Base-by-base conservation (phyloP, 2,888 invertebrate species). In the Alloscopus bannaensis region DNA sequence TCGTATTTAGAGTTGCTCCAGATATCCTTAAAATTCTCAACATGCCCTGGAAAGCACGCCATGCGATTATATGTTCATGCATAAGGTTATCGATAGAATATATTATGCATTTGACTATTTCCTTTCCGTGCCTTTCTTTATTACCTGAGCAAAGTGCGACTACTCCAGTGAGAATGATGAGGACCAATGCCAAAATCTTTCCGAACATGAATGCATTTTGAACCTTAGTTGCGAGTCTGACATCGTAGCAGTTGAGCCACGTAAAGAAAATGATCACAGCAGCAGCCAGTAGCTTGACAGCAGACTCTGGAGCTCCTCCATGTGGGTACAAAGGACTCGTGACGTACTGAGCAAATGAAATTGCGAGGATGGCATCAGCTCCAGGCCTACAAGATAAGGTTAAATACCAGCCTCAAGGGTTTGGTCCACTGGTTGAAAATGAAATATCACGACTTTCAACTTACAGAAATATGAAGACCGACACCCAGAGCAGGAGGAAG, bases 171-270 rank as follows among this genome's bases (percentile, higher is more conserved):
- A 94, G 86, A 76, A 98, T 95, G 80, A 98, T 95, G 82, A 95
- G 89, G 36, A 94, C 90, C 31, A 98, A 89, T 8, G 97, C 96
- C 0, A 93, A 91, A 78, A 97, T 91, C 90, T 98, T 98, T 3
- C 95, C 94, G 87, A 96, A 94, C 93, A 97, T 97, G 87, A 97
- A 97, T 20, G 95, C 90, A 89, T 96, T 96, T 88, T 98, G 97
- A 87, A 97, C 91, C 88, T 92, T 92, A 0, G 96, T 94, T 1
- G 97, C 97, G 85, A 94, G 91, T 87, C 92, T 93, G 52, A 98
- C 95, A 87, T 95, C 94, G 87, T 93, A 94, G 64, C 95, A 95
- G 88, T 98, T 98, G 84, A 97, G 90, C 87, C 94, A 97, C 3
- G 97, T 95, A 65, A 98, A 90, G 81, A 96, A 91, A 90, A 82